Evolutionary conservation across 2,113 vertebrate genomes (phyloP), one percentile per base, ranked within the genome.

Genomic region (Ailuropoda melanoleuca): DNA sequence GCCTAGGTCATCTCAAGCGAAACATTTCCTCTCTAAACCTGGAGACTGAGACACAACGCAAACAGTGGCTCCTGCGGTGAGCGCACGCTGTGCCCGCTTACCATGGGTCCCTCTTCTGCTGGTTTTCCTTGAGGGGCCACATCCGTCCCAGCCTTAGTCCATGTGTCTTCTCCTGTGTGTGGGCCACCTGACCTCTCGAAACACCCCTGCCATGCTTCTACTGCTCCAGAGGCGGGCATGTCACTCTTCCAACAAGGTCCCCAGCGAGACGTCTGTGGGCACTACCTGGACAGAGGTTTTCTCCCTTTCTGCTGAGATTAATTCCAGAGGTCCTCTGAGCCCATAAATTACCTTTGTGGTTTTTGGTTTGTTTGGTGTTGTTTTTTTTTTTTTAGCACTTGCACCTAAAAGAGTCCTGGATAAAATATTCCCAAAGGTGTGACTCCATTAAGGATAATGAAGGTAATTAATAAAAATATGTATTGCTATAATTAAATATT

Each of bases 381-480:
- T 26, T 60, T 60, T 68, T 66, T 29, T 70, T 92, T 96, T 91
- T 31, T 77, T 96, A n/a, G 80, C 55, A 80, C 3, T 37, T 70
- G 6, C 4, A 77, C 53, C 37, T 77, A 62, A 80, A 92, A 86
- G 21, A 96, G n/a, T 91, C 39, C 46, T 37, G 14, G 93, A 60
- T 56, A 77, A 88, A 90, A 80, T 3, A 93, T 50, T 39, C 23
- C 74, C 56, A 83, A 93, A 39, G 26, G 75, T 85, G 70, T 95
- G 50, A 92, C 43, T 89, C 58, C 60, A 68, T 43, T 66, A 89
- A 80, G 48, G 66, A 78, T 72, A 91, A 82, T 17, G 15, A 87
- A 96, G 19, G 29, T 29, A 82, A 93, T 56, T 56, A 91, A 19
- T 75, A 17, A 92, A 89, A 88, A 90, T 83, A 88, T 17, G 64